phyloP scores from a whole-genome alignment of 2,797 vertebrate genomes.

The Betta splendens region DNA sequence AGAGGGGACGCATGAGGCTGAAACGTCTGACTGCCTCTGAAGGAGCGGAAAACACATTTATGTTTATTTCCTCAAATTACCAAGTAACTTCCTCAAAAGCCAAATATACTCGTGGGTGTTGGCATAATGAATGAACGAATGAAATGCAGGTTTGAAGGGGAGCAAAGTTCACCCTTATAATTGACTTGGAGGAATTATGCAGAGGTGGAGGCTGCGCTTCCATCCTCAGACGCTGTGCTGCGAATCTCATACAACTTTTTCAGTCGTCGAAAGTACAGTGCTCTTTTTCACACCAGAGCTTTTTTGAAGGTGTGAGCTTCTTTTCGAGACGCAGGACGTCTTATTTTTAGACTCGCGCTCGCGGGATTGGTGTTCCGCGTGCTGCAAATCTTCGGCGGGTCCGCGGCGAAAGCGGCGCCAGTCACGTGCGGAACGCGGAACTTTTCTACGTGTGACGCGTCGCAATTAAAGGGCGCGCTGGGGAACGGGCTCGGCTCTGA shows the following conservation, averaged over 20 bases:
- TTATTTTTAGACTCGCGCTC: slow-evolving; percentile 64
- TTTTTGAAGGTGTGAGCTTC: slow-evolving; percentile 66
- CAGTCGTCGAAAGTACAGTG: slow-evolving; percentile 27
- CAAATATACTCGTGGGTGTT: too few relatives aligned
- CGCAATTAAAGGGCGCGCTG: slow-evolving; percentile 7
- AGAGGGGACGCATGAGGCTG: slow-evolving; percentile 14
- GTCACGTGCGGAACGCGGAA: slow-evolving; percentile 26
- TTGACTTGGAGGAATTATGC: too few relatives aligned
- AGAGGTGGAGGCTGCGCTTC: background rate
- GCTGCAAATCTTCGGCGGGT: slow-evolving; percentile 40
- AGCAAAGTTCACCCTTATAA: too few relatives aligned
- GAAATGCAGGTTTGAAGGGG: too few relatives aligned
- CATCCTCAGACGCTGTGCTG: slow-evolving; percentile 22
- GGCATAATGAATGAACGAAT: too few relatives aligned
- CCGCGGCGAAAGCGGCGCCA: slow-evolving; percentile 21
- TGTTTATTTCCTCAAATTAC: slow-evolving; percentile 3
- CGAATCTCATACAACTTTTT: slow-evolving; percentile 44
- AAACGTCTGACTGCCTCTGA: background rate
- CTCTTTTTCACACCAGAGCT: slow-evolving; percentile 61
- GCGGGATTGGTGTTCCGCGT: slow-evolving; percentile 50
- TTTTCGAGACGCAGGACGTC: slow-evolving; percentile 56
- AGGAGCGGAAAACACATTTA: slow-evolving; percentile 4
- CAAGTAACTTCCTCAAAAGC: too few relatives aligned
- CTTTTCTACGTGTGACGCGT: slow-evolving; percentile 14
- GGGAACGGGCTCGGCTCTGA: slow-evolving; percentile 34